These are phyloP conservation scores for Sphyrna mokarran DNA, from an alignment of 2,113 vertebrate species.

Conservation along the genomic window DNA sequence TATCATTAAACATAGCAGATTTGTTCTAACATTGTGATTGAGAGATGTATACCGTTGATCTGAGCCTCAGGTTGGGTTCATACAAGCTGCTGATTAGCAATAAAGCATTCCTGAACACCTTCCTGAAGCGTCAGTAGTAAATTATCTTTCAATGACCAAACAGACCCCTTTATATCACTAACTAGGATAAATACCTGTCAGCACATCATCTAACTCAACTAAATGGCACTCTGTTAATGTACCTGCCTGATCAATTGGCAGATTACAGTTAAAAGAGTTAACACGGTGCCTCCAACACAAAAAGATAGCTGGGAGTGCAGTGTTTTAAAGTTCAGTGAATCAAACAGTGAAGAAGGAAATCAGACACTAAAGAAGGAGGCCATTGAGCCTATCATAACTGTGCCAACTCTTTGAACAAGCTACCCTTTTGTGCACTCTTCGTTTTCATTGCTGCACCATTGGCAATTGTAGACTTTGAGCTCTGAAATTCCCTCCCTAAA, in stretches of 20 bases:
- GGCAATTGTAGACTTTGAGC: too few relatives aligned
- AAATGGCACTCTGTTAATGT: neutral
- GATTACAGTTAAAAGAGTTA: neutral
- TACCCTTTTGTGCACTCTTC: too few relatives aligned
- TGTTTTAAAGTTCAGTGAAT: neutral
- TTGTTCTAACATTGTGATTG: conserved; percentile 8
- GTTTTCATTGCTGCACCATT: too few relatives aligned
- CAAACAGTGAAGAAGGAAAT: neutral
- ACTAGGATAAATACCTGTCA: neutral
- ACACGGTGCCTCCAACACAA: neutral
- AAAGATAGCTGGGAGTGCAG: neutral
- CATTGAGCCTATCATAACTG: too few relatives aligned
- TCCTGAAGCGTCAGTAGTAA: neutral
- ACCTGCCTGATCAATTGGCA: neutral
- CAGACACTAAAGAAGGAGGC: neutral
- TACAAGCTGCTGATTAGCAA: neutral
- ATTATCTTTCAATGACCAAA: neutral
- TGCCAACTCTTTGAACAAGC: too few relatives aligned
- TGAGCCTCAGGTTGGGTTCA: neutral
- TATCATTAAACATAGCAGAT: neutral
- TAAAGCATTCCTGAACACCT: neutral
- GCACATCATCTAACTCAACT: neutral
- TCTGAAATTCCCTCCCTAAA: neutral
- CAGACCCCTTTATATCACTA: neutral
- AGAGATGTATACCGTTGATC: neutral